phyloP scores from a whole-genome alignment of 2,888 invertebrate genomes.

The Stenichneumon culpator region DNA sequence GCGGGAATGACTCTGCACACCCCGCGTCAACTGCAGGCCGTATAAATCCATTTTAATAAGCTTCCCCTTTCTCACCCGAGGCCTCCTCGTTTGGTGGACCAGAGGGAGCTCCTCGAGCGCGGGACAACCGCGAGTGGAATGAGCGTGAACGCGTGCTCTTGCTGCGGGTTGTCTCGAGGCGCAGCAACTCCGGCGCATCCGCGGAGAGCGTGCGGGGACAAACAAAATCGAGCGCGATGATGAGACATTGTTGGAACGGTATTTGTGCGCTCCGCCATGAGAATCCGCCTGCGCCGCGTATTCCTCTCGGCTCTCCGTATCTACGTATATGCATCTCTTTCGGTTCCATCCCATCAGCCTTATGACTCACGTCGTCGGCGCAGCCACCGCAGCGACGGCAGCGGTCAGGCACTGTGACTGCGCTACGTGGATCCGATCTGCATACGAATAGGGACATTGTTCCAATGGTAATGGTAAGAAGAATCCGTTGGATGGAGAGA shows the following conservation, averaged over 20 bases:
- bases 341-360: slow-evolving; percentile 58
- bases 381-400: slow-evolving; percentile 30
- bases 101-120: slow-evolving; percentile 22
- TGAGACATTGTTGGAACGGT: slow-evolving; percentile 67
- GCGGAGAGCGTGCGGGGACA: slow-evolving; percentile 35
- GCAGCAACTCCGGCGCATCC: background rate
- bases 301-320: slow-evolving; percentile 28
- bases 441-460: slow-evolving; percentile 70
- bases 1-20: slow-evolving; percentile 53
- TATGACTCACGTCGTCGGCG: slow-evolving; percentile 66
- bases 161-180: slow-evolving; percentile 1
- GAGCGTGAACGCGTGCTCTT: background rate
- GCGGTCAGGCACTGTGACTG: slow-evolving; percentile 62
- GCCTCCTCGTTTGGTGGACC: slow-evolving; percentile 29
- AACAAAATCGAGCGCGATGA: slow-evolving; percentile 69
- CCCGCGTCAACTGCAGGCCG: slow-evolving; percentile 67
- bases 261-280: slow-evolving; percentile 56
- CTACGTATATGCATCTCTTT: slow-evolving; percentile 35
- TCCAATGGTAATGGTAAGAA: slow-evolving; percentile 70
- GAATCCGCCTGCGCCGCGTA: slow-evolving; percentile 24
- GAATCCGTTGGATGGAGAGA: slow-evolving; percentile 59
- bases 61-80: slow-evolving; percentile 21
- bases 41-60: slow-evolving; percentile 71
- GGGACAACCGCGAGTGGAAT: background rate
- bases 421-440: slow-evolving; percentile 66